Conservation (phyloP, 2,113 vertebrate species). For the Alligator sinensis region DNA sequence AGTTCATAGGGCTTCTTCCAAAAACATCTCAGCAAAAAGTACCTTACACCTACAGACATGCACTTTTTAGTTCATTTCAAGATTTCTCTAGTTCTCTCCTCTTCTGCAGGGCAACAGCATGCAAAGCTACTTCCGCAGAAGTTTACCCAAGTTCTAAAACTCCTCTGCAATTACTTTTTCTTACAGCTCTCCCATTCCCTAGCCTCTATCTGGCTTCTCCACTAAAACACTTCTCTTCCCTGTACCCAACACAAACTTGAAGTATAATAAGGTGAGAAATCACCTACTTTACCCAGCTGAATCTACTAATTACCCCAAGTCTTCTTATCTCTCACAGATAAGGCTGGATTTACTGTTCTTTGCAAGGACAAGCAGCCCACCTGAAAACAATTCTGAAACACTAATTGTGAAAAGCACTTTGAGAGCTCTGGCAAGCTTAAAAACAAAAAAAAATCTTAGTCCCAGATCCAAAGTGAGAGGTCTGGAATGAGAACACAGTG, state of each 20-base stretch:
- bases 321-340: not conserved
- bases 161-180: not conserved
- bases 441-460: not conserved
- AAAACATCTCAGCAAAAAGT: no score
- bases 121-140: not conserved
- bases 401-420: fast-evolving
- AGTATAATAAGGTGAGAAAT: not conserved
- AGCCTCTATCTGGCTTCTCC: not conserved
- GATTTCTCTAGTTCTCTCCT: not conserved
- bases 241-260: no score
- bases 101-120: not conserved
- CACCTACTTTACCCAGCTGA: not conserved
- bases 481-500: not conserved
- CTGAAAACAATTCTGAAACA: not conserved
- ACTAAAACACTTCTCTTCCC: not conserved
- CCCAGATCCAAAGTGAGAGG: not conserved
- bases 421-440: not conserved
- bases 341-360: not conserved
- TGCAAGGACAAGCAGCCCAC: not conserved
- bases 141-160: not conserved
- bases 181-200: not conserved
- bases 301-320: not conserved
- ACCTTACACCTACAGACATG: no score
- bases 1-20: no score
- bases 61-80: no score